Evolutionary conservation across 1,140 invertebrate species (phyloP).

Genomic region (Neotoxoptera formosana): DNA sequence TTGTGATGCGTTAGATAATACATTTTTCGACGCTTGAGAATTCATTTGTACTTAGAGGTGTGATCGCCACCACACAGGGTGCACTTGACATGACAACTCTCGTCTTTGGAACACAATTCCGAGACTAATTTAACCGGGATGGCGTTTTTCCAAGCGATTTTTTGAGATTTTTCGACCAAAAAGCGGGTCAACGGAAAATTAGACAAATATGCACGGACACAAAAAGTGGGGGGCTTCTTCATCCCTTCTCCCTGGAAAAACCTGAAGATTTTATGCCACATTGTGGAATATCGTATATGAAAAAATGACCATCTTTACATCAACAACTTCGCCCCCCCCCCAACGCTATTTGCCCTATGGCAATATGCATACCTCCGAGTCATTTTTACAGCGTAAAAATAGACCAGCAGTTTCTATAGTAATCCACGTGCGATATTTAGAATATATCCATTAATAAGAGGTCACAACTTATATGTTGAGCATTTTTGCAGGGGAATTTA

Average conservation of each 20-base stretch:
- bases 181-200: background rate
- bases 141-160: background rate
- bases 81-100: background rate
- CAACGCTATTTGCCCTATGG: too few species aligned
- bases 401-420: background rate
- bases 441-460: too few species aligned
- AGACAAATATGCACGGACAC: background rate
- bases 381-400: background rate
- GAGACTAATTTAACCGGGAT: background rate
- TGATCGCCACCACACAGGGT: background rate
- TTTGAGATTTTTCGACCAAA: too few species aligned
- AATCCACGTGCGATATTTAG: too few species aligned
- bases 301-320: too few species aligned
- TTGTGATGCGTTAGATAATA: background rate
- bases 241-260: too few species aligned
- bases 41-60: background rate
- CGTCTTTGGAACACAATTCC: background rate
- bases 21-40: background rate
- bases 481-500: background rate
- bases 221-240: too few species aligned
- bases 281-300: too few species aligned
- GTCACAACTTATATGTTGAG: background rate
- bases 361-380: too few species aligned
- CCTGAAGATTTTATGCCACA: too few species aligned
- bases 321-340: too few species aligned